Evolutionary conservation across 2,797 vertebrate species (phyloP), one percentile per base, ranked within the genome.

Genomic region (Silurus aristotelis): DNA sequence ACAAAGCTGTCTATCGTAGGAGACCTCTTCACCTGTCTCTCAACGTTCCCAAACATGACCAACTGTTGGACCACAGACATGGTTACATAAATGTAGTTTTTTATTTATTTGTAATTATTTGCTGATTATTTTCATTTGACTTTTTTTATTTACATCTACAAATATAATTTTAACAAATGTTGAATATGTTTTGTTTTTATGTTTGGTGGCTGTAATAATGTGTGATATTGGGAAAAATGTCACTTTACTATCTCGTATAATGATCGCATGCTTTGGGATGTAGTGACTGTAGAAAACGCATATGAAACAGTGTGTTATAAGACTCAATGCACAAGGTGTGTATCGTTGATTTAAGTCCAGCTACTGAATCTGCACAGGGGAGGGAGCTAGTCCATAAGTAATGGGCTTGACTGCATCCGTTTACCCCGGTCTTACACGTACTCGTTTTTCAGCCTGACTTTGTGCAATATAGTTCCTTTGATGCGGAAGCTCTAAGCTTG

Each of bases 371-470:
- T 85, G 88, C 89, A 92, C 90, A 89, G 88, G 86, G 89, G 89
- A 93, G 92, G 90, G 89, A 94, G 93, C 90, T 87, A 82, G 87
- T 93, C 92, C 79, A 89, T 94, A 93, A 92, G 93, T 93, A 90
- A 94, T 92, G 82, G 90, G 89, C 89, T 92, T 88, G 76, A 87
- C 83, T 81, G 63, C 88, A 84, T 84, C 86, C 85, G 82, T 84
- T 80, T 84, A 83, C 82, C 55, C 66, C 83, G 76, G 63, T 83
- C 38, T 60, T 77, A 71, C 13, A 8, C 80, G 19, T 58, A 19
- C 27, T 48, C 48, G 14, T 6, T 67, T 77, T 71, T 7, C 52
- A 8, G 8, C 73, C 66, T 58, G 25, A 73, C 85, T 48, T 64
- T 52, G 7, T n/a, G 25, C 75, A 56, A 75, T 63, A 55, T 31